Evolutionary conservation across 2,797 vertebrate genomes (phyloP).

Genomic region (Sphaeramia orbicularis): DNA sequence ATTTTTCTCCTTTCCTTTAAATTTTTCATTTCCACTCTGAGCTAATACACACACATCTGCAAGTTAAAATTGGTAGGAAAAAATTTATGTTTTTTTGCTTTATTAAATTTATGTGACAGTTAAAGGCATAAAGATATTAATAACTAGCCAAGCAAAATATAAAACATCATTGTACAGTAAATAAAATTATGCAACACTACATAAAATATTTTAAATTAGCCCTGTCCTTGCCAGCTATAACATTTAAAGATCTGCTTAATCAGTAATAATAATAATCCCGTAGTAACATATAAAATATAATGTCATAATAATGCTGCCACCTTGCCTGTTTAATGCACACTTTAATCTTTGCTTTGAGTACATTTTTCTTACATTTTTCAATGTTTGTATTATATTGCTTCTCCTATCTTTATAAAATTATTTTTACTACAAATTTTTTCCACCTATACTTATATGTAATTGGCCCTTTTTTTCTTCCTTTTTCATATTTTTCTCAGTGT

Average conservation of each 20-base stretch:
- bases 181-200: conserved; percentile 43
- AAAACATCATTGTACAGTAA: conserved; percentile 37
- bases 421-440: neutral
- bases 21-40: conserved; percentile 2
- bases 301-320: conserved; percentile 1
- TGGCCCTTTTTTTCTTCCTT: conserved; percentile 1
- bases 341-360: conserved; percentile 27
- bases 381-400: neutral
- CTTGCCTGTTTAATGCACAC: conserved; percentile 5
- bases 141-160: conserved; percentile 43
- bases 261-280: conserved; percentile 34
- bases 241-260: conserved; percentile 45
- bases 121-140: conserved; percentile 42
- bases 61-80: neutral
- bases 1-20: too few relatives aligned
- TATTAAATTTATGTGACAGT: conserved; percentile 37
- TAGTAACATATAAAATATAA: conserved; percentile 17
- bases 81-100: conserved; percentile 15
- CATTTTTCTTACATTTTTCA: neutral
- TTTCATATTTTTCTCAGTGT: conserved; percentile 17
- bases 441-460: neutral
- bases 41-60: neutral
- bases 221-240: conserved; percentile 27
- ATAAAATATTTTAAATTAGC: conserved; percentile 38
- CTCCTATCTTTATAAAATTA: too few relatives aligned